Base-by-base conservation (phyloP, 2,113 vertebrate species). In the Pluvialis apricaria region DNA sequence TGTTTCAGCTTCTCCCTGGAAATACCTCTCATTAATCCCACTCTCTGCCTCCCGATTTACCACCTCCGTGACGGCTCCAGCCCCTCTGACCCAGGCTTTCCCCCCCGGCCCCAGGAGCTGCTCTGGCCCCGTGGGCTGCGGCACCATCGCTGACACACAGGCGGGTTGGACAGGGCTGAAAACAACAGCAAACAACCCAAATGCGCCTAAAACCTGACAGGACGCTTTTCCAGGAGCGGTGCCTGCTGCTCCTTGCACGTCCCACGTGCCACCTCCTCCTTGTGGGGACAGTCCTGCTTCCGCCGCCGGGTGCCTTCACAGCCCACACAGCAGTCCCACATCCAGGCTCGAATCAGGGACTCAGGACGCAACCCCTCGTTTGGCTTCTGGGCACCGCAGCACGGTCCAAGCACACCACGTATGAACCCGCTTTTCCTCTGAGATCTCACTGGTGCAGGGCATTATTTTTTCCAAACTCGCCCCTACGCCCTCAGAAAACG, bases 351-450 rank as follows among this genome's bases (percentile, higher is more conserved):
- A 3, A 57, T 4, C 47, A 21, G 42, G 65, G 34, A 15, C 65
- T 38, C 10, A 2, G 64, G 34, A 12, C 12, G 6, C 5, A 15
- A 7, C 42, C 20, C 16, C 1, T 12, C 3, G 0, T 15, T 25
- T 32, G 52, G 42, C 15, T 25, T 42, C 60, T 40, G 10, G 34
- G 16, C 13, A 4, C 21, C 64, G 26, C 79, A 47, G 64, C 79
- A 10, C 1, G 4, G 24, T 17, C 49, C 49, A 28, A 52, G 38
- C 61, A 21, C 24, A 28, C 11, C 49, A 54, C 5, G 0, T 8
- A 8, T 38, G 42, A 28, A 52, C 17, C 24, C 3, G 3, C 61
- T 42, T 34, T 42, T 28, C 5, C 47, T 64, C 60, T 12, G 36
- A 52, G 24, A 10, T 54, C 49, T 55, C 32, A n/a, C 62, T 4